Percentiles rank a stretch among this genome's conserved stretches.
phyloP scores from a whole-genome alignment of 2,113 vertebrate species.

The Hypanus sabinus region DNA sequence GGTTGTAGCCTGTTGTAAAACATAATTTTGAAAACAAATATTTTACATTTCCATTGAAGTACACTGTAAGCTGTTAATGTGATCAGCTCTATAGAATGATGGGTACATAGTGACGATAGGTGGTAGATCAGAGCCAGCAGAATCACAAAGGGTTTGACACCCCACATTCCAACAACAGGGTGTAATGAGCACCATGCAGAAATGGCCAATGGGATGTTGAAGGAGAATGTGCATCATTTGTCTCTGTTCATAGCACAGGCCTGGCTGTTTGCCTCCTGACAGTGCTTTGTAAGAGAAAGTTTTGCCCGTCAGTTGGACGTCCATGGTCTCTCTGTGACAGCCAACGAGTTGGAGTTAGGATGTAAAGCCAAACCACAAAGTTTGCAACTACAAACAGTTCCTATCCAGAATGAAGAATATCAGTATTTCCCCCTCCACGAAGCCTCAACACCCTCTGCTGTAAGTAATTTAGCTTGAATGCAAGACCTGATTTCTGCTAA shows the following conservation, averaged over 20 bases:
- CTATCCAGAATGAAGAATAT: not conserved
- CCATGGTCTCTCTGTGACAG: not conserved
- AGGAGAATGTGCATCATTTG: not conserved
- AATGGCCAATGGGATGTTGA: not conserved
- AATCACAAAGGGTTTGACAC: not conserved
- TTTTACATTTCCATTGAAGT: not conserved
- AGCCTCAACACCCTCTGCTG: too few species aligned
- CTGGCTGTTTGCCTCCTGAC: not conserved
- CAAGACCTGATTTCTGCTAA: not conserved
- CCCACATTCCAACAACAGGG: not conserved
- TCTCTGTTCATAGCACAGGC: not conserved
- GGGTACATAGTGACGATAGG: not conserved
- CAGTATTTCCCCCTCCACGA: not conserved
- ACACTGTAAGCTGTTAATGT: not conserved
- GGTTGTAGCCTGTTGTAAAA: not conserved
- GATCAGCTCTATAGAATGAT: not conserved
- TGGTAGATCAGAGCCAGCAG: not conserved
- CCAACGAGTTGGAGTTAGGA: not conserved
- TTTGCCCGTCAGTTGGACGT: not conserved
- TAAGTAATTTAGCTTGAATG: not conserved
- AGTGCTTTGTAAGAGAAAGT: too few species aligned
- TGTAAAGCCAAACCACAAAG: not conserved
- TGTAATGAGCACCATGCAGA: not conserved
- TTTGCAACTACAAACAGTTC: too few species aligned
- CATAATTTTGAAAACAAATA: not conserved